Base-by-base conservation (phyloP, 23 tunicate genomes). In the Ascidia mentula region DNA sequence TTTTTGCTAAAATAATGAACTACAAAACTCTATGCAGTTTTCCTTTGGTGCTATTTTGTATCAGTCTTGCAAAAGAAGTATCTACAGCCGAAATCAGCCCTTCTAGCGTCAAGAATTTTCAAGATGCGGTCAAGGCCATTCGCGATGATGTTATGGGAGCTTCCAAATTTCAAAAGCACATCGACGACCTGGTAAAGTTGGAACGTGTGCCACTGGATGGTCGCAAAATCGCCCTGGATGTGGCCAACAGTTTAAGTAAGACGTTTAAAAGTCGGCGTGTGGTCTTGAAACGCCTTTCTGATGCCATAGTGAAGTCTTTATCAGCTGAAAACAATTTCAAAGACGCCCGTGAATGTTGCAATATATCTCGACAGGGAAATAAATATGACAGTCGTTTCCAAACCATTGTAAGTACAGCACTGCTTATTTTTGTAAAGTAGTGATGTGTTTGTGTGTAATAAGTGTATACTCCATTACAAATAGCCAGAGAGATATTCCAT, bases 71-170 rank as follows among this genome's bases (percentile, higher is more conserved):
- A 20, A 28, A 28, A 53, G 24, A 5, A 28, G 22, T 53, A 28
- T 53, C 24, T 53, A 28, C 12, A 26, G 22, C 24, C 28, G 65
- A 53, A 53, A 53, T 77, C 28, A 77, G 80, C 80, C 4, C 32
- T 30, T 0, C 76, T 12, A 38, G 60, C 22, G 82, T 72, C 18
- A 33, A 69, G 9, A 37, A 35, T 36, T 45, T 85, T 69, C 35
- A 75, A 32, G 36, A 38, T 24, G 75, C 38, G 18, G 39, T 86
- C 28, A 31, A 59, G 0, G 60, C 69, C 12, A 72, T 89, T 32
- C 77, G 89, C 36, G 77, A 83, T 30, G 73, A 83, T 32, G 76
- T 89, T 37, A 60, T 89, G 61, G 86, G 86, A 36, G 84, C 74
- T 9, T 34, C 76, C 9, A 53, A 59, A 6, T 89, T 83, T 79